A percentile compares a stretch with the other conserved stretches of the same genome.
phyloP scores from a whole-genome alignment of 1,140 invertebrate species.

The Cydia strobilella region DNA sequence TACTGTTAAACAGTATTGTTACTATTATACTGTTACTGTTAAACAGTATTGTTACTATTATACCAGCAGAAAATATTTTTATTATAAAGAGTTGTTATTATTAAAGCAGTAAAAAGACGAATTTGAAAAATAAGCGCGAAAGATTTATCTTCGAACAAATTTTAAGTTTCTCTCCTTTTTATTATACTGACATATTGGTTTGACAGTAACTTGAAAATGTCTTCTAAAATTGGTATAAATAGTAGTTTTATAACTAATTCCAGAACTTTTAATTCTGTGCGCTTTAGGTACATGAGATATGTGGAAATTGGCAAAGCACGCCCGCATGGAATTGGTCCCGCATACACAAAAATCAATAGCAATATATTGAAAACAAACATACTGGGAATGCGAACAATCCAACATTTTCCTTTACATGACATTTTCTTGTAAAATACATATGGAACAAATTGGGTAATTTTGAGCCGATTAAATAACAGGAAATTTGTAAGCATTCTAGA shows the following conservation, averaged over 20 bases:
- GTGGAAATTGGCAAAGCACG: neutral
- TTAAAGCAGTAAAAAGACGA: too few species aligned
- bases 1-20: too few species aligned
- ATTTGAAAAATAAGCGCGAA: too few species aligned
- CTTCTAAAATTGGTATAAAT: too few species aligned
- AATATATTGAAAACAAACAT: neutral
- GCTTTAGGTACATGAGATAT: neutral
- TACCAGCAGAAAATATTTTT: too few species aligned
- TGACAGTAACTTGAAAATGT: too few species aligned
- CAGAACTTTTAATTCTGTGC: neutral
- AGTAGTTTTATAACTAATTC: neutral
- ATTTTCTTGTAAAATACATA: neutral
- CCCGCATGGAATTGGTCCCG: slow-evolving; percentile 28
- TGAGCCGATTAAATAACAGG: neutral
- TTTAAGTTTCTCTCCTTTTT: too few species aligned
- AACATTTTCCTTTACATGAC: neutral
- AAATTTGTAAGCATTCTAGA: slow-evolving; percentile 1
- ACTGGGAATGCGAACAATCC: neutral
- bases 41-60: too few species aligned
- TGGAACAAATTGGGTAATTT: slow-evolving; percentile 7
- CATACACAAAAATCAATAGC: slow-evolving; percentile 25
- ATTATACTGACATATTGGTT: too few species aligned
- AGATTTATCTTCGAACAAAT: too few species aligned
- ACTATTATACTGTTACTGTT: too few species aligned
- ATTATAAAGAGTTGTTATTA: too few species aligned